Base-by-base conservation (phyloP, 2,888 invertebrate species). In the Aspidiotus rigidus region DNA sequence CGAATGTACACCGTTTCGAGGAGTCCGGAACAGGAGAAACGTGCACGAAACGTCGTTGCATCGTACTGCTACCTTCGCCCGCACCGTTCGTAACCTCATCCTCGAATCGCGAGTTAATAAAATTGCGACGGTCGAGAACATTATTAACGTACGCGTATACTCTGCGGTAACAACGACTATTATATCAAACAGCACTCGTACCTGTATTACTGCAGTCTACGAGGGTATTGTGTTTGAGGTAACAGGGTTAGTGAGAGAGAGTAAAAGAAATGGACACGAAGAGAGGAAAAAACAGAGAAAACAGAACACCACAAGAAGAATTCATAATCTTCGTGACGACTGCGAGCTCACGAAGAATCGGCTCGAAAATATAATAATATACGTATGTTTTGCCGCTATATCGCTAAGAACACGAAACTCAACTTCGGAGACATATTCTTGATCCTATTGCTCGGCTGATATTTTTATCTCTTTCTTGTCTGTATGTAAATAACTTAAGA, bases 241-340 rank as follows among this genome's bases (percentile, higher is more conserved):
- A 28, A 28, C 28, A 28, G 28, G 28, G 28, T 28, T 28, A 28
- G 28, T 42, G 41, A 56, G 64, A 41, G 56, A 64, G 57, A 64
- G 53, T 49, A 64, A 64, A 44, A 64, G 54, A 55, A 64, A 64
- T 16, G 28, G 56, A 17, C 28, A 16, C 10, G 59, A 15, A 28
- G 17, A 28, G 28, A 13, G 28, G 59, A 8, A 17, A 39, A 39
- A 39, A 39, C 39, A 39, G 28, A 28, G 16, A 39, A 53, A 59
- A 39, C 28, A 13, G 49, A 49, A n/a, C 49, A 49, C 11, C 49
- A 11, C 11, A n/a, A 59, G 28, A 59, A 39, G 59, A 59, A 59
- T 66, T 66, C 66, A 66, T 66, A 66, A 66, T 66, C 66, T 66
- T 66, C 66, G 66, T 66, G 66, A 66, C 66, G 66, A 66, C 49